These are phyloP conservation scores for Hyposmocoma kahamanoa DNA, from an alignment of 1,140 invertebrate species.

Conservation along the genomic window DNA sequence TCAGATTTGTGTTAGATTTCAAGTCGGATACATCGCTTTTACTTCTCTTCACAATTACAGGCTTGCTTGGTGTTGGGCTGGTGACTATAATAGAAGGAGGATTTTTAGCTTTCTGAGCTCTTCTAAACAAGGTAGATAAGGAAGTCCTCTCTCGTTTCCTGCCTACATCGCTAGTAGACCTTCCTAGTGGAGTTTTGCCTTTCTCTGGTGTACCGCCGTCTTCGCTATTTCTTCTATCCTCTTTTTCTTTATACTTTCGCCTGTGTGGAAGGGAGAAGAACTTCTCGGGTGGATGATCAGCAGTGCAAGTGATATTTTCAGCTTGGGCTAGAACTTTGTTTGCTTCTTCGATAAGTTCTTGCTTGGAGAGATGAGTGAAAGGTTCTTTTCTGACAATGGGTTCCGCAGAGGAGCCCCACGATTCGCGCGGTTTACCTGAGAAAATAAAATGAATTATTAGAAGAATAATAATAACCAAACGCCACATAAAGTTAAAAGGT, in stretches of 20 bases:
- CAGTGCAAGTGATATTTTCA: slow-evolving; percentile 77
- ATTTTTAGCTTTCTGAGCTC: slow-evolving; percentile 54
- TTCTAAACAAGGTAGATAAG: slow-evolving; percentile 76
- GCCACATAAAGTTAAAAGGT: no score
- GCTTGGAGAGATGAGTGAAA: slow-evolving; percentile 76
- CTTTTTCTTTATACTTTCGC: slow-evolving; percentile 58
- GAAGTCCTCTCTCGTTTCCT: slow-evolving; percentile 69
- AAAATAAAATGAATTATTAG: slow-evolving; percentile 10
- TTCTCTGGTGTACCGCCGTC: slow-evolving; percentile 37
- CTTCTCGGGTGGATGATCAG: slow-evolving; percentile 73
- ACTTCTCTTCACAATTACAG: slow-evolving; percentile 74
- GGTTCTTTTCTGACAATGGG: slow-evolving; percentile 77
- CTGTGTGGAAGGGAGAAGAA: slow-evolving; percentile 78
- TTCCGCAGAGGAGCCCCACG: slow-evolving; percentile 47
- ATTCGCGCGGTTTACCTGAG: slow-evolving; percentile 63
- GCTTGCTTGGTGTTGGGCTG: slow-evolving; percentile 48
- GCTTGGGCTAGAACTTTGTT: slow-evolving; percentile 79
- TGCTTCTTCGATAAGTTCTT: slow-evolving; percentile 82
- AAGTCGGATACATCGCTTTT: slow-evolving; percentile 81
- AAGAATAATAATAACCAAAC: background rate
- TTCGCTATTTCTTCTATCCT: slow-evolving; percentile 64
- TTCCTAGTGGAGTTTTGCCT: slow-evolving; percentile 48
- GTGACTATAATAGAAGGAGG: slow-evolving; percentile 53
- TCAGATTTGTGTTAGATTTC: slow-evolving; percentile 68
- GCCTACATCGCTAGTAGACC: slow-evolving; percentile 74